phyloP scores from a whole-genome alignment of 2,797 vertebrate genomes.

The Acridotheres tristis region DNA sequence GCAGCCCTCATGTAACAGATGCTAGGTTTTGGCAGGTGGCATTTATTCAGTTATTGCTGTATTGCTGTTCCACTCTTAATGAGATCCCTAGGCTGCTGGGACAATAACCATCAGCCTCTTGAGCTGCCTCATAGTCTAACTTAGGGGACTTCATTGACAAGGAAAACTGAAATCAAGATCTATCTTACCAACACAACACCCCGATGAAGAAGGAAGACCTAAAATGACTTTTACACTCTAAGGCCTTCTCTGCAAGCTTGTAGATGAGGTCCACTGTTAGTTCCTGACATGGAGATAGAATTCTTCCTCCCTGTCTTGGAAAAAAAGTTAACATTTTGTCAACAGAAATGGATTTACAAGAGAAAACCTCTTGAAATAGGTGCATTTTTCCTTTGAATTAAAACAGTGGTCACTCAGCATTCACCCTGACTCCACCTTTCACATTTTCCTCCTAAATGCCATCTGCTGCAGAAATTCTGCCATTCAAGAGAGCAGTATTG shows the following conservation, averaged over 20 bases:
- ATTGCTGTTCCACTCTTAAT: neutral
- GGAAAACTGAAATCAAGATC: neutral
- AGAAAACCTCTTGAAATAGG: neutral
- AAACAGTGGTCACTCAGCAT: neutral
- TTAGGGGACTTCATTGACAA: neutral
- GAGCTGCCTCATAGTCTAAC: neutral
- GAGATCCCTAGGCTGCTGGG: neutral
- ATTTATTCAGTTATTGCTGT: neutral
- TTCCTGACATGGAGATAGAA: neutral
- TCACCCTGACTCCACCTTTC: slow-evolving; percentile 3
- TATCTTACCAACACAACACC: neutral
- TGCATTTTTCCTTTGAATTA: neutral
- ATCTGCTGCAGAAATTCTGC: slow-evolving; percentile 48
- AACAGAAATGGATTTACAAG: neutral
- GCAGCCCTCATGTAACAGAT: neutral
- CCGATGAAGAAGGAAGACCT: neutral
- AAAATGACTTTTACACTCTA: neutral
- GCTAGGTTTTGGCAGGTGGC: neutral
- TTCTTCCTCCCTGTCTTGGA: neutral
- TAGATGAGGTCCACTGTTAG: neutral
- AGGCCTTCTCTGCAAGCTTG: neutral
- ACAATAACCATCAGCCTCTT: neutral
- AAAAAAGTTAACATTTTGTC: neutral
- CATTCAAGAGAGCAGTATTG: neutral
- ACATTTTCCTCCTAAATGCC: slow-evolving; percentile 3